Evolutionary conservation across 2,797 vertebrate species (phyloP).

Genomic region (Streptopelia turtur): DNA sequence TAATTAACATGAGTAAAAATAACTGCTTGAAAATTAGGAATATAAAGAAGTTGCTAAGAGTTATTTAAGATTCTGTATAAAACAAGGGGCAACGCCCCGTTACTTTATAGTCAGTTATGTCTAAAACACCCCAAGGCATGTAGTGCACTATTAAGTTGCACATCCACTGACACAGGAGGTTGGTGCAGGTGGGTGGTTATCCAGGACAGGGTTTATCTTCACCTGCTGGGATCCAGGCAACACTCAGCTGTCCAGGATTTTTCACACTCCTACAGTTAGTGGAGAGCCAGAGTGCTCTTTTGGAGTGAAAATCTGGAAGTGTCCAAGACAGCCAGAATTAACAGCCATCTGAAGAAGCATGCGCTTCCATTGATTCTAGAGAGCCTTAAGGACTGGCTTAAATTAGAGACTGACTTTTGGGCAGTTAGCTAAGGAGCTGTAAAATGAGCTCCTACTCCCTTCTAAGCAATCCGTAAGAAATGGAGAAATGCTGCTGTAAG

Average conservation of each 20-base stretch:
- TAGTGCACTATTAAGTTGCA: neutral
- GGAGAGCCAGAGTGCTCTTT: neutral
- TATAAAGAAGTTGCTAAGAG: neutral
- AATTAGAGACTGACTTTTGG: neutral
- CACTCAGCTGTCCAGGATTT: neutral
- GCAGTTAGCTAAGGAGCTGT: neutral
- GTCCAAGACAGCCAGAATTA: neutral
- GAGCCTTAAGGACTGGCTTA: neutral
- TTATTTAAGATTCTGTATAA: neutral
- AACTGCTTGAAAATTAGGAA: neutral
- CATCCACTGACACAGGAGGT: neutral
- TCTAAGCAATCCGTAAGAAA: neutral
- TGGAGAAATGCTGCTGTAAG: neutral
- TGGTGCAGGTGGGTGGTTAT: neutral
- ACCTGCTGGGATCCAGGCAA: neutral
- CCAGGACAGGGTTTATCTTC: neutral
- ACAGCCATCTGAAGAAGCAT: neutral
- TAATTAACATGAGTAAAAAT: neutral
- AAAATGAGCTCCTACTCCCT: neutral
- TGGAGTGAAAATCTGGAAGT: neutral
- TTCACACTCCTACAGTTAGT: neutral
- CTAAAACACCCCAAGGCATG: rapidly evolving
- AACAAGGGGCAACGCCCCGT: neutral
- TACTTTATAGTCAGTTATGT: neutral
- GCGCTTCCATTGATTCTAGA: neutral